Conservation (phyloP, 2,113 vertebrate genomes). For the Oophaga pumilio region DNA sequence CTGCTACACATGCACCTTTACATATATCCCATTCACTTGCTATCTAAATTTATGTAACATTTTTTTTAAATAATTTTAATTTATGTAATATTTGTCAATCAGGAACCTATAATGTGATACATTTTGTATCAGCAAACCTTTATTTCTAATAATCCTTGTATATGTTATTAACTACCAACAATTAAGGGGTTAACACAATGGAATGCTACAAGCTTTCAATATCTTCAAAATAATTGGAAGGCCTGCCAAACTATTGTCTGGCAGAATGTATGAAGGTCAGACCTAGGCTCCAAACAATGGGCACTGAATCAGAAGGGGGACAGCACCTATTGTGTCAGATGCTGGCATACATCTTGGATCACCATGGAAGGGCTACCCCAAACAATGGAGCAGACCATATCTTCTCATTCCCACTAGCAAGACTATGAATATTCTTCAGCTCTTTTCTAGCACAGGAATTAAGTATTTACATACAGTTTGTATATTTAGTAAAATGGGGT, state of each 20-base stretch:
- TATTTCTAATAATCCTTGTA: background rate
- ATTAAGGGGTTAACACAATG: conserved; percentile 33
- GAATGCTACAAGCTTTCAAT: conserved; percentile 27
- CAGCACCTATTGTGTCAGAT: conserved; percentile 62
- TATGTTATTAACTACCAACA: background rate
- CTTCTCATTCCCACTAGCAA: conserved; percentile 31
- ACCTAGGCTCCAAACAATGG: conserved; percentile 60
- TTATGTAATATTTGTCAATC: no score
- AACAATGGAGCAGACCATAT: conserved; percentile 65
- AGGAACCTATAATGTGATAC: no score
- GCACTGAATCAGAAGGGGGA: conserved; percentile 57
- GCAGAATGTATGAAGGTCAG: conserved; percentile 42
- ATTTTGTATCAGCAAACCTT: background rate
- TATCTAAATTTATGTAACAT: no score
- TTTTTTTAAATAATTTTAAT: no score
- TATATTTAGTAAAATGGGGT: no score
- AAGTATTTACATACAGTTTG: background rate
- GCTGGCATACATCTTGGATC: conserved; percentile 63
- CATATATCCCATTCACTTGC: no score
- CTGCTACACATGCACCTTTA: no score
- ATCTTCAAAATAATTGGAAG: conserved; percentile 4
- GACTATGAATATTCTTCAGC: background rate
- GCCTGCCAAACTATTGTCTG: conserved; percentile 50
- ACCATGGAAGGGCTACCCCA: conserved; percentile 67
- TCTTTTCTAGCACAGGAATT: background rate